A percentile compares a stretch with the other conserved stretches of the same genome.
Evolutionary conservation across 2,888 invertebrate species (phyloP).

Genomic region (Yponomeuta malinellus): DNA sequence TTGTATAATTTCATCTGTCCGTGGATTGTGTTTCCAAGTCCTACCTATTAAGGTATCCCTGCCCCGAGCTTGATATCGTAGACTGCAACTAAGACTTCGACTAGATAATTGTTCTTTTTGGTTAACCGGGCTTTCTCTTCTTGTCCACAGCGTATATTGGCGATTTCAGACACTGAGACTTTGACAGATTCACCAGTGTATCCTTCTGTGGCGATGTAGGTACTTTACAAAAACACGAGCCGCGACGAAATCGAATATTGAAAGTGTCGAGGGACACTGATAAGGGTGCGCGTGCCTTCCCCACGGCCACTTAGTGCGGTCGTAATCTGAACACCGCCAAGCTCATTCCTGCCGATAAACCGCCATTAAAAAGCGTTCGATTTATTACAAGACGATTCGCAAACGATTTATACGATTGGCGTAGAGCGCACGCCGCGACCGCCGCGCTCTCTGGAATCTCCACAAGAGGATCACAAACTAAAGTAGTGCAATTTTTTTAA

Average conservation of each 20-base stretch:
- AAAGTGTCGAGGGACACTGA: slow-evolving; percentile 72
- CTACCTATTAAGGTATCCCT: too few relatives aligned
- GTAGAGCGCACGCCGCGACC: slow-evolving; percentile 31
- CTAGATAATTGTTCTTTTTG: too few relatives aligned
- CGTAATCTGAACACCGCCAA: slow-evolving; percentile 74
- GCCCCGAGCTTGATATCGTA: too few relatives aligned
- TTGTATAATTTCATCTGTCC: too few relatives aligned
- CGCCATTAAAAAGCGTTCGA: slow-evolving; percentile 75
- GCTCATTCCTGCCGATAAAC: slow-evolving; percentile 67
- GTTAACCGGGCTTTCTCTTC: too few relatives aligned
- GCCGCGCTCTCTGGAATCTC: too few relatives aligned
- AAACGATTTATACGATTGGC: slow-evolving; percentile 49
- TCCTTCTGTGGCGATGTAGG: neutral
- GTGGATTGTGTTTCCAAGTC: too few relatives aligned
- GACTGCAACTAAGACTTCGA: too few relatives aligned
- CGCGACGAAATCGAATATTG: slow-evolving; percentile 70
- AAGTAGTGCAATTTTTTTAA: too few relatives aligned
- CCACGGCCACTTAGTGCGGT: slow-evolving; percentile 64
- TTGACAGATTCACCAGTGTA: neutral
- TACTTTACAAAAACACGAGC: slow-evolving; percentile 33
- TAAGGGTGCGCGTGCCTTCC: slow-evolving; percentile 71
- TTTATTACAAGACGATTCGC: slow-evolving; percentile 73
- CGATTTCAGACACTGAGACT: too few relatives aligned
- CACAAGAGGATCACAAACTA: too few relatives aligned
- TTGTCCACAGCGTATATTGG: too few relatives aligned